Evolutionary conservation across 2,797 vertebrate genomes (phyloP), one percentile per base, ranked within the genome.

Genomic region (Ctenopoma multispine): DNA sequence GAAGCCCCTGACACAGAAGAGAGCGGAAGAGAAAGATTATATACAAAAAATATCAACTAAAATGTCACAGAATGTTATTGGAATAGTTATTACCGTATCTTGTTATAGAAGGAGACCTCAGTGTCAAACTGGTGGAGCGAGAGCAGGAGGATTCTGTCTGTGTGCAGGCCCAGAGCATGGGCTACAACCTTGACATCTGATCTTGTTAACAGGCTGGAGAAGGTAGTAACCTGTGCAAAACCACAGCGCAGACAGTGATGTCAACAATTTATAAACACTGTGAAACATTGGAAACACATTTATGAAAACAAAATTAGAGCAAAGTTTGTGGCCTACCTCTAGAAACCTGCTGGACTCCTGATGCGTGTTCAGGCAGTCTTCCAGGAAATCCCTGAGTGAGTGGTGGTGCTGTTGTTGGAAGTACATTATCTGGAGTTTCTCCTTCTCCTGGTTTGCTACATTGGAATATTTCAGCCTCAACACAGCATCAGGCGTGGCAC

Each of bases 81-180:
- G 20, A 50, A 41, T 1, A 3, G 13, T 36, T 41, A 10, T 0
- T 91, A 95, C 94, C 91, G 70, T 77, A 93, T 92, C 63, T 91
- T 94, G 83, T 75, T 91, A 85, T 89, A 93, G 83, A 95, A 95
- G 72, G 94, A 94, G 38, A 85, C 82, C 63, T 95, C 94, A 1
- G 94, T 95, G 77, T 95, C 94, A 83, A 95, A 95, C 84, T 95
- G 94, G 79, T 95, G 94, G 29, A 95, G 87, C 0, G 92, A 95
- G 5, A 95, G 87, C 50, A 94, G 78, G n/a, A 90, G 89, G 56
- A 94, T 75, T 20, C 54, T 60, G 20, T 90, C 74, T 0, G 63
- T 77, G 2, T 81, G 75, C 36, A 94, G 68, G 47, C 79, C 85
- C 8, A 95, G 69, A 40, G 84, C 72, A 0, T 78, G 77, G 20